Base-by-base conservation (phyloP, 1,140 invertebrate species). In the Cotesia glomerata region DNA sequence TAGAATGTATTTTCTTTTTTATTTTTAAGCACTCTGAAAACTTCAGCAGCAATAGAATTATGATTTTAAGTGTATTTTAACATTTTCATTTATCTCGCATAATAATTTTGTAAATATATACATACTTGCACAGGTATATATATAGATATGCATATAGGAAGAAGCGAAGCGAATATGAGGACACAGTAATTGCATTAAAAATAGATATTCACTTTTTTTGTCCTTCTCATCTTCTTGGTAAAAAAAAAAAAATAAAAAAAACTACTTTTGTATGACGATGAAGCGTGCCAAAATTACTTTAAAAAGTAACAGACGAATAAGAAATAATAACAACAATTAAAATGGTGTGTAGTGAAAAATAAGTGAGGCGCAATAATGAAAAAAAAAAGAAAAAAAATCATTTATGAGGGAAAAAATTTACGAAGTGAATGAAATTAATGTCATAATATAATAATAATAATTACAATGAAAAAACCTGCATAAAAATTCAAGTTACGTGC, bases 401-500 rank as follows among this genome's bases (percentile, higher is more conserved):
- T 8, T 35, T 9, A n/a, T 9, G 26, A n/a, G 52, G 34, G 32
- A 34, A 67, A 67, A 67, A 67, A 54, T 26, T n/a, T 36, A 34
- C 13, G n/a, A 36, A 62, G 14, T 35, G 9, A 62, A 36, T n/a
- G n/a, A 13, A 58, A 18, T 9, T 26, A 26, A 26, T 18, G 16
- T 32, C 39, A 51, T 34, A 54, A 67, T 16, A 67, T 26, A 34
- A 34, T 26, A 66, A 51, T 52, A 54, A 39, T 35, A 35, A 45
- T n/a, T 9, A 35, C 8, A 62, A 62, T 39, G 35, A 39, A 64
- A 64, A 64, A 39, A 56, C 26, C 26, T 26, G 3, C n/a, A 56
- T 56, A 56, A 16, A 64, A 64, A 67, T 67, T 16, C 59, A 63
- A 71, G 14, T n/a, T 5, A 34, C 39, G 61, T 63, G 69, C 69